A percentile compares a stretch with the other conserved stretches of the same genome.
Evolutionary conservation across 2,113 vertebrate genomes (phyloP).

Genomic region (Pedetes capensis): DNA sequence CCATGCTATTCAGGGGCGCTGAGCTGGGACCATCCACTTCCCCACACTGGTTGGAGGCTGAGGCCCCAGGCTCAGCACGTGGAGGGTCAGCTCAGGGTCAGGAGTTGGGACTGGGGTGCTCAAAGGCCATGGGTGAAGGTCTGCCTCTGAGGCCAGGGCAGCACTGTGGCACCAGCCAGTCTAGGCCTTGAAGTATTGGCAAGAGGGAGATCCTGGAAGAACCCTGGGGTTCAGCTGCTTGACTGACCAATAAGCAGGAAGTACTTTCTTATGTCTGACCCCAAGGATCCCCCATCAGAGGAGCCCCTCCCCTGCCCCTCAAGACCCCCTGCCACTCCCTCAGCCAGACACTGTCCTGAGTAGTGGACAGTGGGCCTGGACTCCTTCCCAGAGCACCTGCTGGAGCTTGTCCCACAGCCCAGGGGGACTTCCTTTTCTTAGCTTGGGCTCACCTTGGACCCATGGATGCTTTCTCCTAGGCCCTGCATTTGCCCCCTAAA

Average conservation of each 20-base stretch:
- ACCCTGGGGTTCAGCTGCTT: background rate
- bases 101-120: background rate
- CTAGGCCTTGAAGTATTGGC: background rate
- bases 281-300: background rate
- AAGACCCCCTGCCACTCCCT: too few relatives aligned
- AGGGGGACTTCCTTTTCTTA: background rate
- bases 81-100: conserved; percentile 66
- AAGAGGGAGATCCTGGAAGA: background rate
- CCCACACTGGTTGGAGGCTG: background rate
- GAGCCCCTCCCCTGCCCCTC: background rate
- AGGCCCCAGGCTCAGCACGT: background rate
- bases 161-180: background rate
- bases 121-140: background rate
- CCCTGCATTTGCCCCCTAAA: background rate
- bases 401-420: background rate
- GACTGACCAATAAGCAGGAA: background rate
- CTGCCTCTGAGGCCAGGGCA: background rate
- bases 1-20: conserved; percentile 33
- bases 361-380: background rate
- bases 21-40: conserved; percentile 61
- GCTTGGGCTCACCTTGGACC: background rate
- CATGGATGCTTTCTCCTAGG: background rate
- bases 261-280: background rate
- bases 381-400: background rate
- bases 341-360: background rate